Base-by-base conservation (phyloP, 2,888 invertebrate genomes). In the Crossocerus cetratus region DNA sequence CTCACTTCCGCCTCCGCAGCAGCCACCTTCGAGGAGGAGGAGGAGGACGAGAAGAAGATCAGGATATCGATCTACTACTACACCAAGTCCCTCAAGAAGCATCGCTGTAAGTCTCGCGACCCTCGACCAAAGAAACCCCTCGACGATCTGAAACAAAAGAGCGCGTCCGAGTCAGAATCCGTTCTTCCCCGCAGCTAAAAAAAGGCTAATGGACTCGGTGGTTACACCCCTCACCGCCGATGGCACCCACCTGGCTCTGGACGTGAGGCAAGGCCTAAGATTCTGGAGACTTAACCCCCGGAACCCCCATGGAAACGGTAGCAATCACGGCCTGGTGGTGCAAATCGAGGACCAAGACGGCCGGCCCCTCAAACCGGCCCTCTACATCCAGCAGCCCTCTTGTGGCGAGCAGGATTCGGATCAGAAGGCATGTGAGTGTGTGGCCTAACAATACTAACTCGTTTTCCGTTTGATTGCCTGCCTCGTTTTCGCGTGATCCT, bases 311-410 rank as follows among this genome's bases (percentile, higher is more conserved):
- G 81, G 77, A 57, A 77, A 63, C 69, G 83, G 81, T 63, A 91
- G 86, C 86, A 90, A 90, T 77, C 89, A 90, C 63, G 93, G 92
- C 0, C 82, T 93, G 69, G 91, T 91, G 14, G 89, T 93, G n/a
- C 91, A 92, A 79, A 92, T 93, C 21, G 93, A 93, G 86, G 93
- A 93, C 85, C 93, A 93, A 85, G 93, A 93, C 63, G 92, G 92
- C 4, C 90, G 90, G 69, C 85, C 91, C 1, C 83, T 93, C 63
- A 91, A 91, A 71, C 92, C 93, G 0, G 88, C 90, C 72, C 88
- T 89, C 78, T 92, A 91, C 86, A 92, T 93, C 86, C 91, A 91
- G 53, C 83, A 87, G 67, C 83, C 87, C 4, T 83, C 86, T 18
- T 90, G 90, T 74, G 82, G 68, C 73, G 85, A 85, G n/a, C 78